phyloP scores from a whole-genome alignment of 2,888 invertebrate genomes.

The Idaea aversata region DNA sequence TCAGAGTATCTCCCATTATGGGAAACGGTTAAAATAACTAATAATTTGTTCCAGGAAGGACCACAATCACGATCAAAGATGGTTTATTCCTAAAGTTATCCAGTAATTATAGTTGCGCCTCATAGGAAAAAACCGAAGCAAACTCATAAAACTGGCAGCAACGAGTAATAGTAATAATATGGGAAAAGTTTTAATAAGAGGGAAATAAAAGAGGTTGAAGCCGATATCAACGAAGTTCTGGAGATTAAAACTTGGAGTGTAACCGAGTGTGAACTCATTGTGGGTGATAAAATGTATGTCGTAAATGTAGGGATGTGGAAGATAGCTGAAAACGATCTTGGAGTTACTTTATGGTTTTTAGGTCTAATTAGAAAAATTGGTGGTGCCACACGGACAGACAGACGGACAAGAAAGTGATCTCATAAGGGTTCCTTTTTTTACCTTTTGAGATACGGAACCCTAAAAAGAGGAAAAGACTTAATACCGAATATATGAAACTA shows the following conservation, averaged over 20 bases:
- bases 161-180: conserved; percentile 68
- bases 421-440: too few relatives aligned
- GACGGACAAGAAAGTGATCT: too few relatives aligned
- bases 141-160: conserved; percentile 63
- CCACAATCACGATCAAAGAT: not conserved
- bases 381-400: too few relatives aligned
- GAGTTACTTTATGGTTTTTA: too few relatives aligned
- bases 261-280: conserved; percentile 55
- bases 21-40: not conserved
- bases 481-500: too few relatives aligned
- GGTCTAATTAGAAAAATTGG: too few relatives aligned
- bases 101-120: not conserved
- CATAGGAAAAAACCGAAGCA: conserved; percentile 44
- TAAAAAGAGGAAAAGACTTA: too few relatives aligned
- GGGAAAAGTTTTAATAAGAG: conserved; percentile 70
- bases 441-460: too few relatives aligned
- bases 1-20: not conserved
- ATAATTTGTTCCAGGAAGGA: not conserved
- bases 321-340: conserved; percentile 4
- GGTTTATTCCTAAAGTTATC: not conserved
- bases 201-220: conserved; percentile 56
- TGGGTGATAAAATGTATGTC: conserved; percentile 43
- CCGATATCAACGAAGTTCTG: conserved; percentile 63
- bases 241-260: conserved; percentile 62
- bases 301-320: conserved; percentile 36